Percentiles rank a stretch among this genome's conserved stretches.
Evolutionary conservation across 2,888 invertebrate genomes (phyloP).

Genomic region (Drosophila tanythrix): DNA sequence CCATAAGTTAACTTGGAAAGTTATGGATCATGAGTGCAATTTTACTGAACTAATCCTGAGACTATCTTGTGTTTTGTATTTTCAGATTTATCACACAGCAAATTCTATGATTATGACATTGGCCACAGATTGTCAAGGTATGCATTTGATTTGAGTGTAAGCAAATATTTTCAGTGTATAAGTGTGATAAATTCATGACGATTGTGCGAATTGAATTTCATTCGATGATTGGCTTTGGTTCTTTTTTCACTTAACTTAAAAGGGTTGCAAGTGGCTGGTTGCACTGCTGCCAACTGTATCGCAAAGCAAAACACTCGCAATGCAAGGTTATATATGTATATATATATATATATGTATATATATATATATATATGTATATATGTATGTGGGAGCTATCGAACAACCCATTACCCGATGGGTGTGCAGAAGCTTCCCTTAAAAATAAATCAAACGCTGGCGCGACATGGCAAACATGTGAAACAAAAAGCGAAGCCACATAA

Average conservation of each 20-base stretch:
- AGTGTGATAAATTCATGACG: background rate
- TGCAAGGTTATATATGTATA: background rate
- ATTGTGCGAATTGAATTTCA: constrained; percentile 44
- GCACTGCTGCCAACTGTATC: constrained; percentile 21
- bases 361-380: background rate
- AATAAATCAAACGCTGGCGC: constrained; percentile 70
- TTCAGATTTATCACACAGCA: background rate
- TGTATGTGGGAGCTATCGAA: background rate
- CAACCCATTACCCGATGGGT: constrained; percentile 34
- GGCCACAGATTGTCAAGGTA: background rate
- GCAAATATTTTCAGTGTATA: background rate
- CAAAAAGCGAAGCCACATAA: constrained; percentile 43
- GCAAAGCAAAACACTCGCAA: constrained; percentile 8
- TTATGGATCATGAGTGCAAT: background rate
- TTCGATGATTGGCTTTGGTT: constrained; percentile 48
- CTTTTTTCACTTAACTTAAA: constrained; percentile 47
- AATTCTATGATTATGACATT: background rate
- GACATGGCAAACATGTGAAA: constrained; percentile 46
- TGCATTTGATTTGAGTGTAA: background rate
- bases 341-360: background rate
- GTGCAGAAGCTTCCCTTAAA: constrained; percentile 41
- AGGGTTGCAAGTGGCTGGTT: constrained; percentile 35
- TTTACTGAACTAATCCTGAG: background rate
- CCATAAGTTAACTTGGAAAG: background rate
- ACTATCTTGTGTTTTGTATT: rapidly evolving